A percentile compares a stretch with the other conserved stretches of the same genome.
phyloP scores from a whole-genome alignment of 2,113 vertebrate species.

The Coracopsis vasa region DNA sequence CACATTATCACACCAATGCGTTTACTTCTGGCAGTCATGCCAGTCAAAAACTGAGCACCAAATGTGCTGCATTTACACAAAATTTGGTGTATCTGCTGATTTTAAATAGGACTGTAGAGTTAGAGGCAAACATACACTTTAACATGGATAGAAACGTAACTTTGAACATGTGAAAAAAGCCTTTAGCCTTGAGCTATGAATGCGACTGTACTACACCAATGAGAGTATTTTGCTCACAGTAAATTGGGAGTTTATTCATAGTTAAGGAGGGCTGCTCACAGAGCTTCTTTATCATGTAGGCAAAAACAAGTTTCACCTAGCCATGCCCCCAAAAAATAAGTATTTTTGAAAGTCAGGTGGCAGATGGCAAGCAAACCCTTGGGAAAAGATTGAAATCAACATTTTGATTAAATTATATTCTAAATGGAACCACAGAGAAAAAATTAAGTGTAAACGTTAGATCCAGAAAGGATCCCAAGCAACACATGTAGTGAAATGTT shows the following conservation, averaged over 20 bases:
- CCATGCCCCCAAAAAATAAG: background rate
- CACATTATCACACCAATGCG: rapidly evolving
- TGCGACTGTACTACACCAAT: background rate
- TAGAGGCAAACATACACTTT: background rate
- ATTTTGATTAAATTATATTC: slow-evolving; percentile 27
- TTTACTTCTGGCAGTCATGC: background rate
- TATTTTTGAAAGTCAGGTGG: background rate
- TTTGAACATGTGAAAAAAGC: background rate
- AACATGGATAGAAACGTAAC: background rate
- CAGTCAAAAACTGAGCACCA: background rate
- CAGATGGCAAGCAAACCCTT: slow-evolving; percentile 26
- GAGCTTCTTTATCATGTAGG: background rate
- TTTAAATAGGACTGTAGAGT: background rate
- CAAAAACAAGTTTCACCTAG: background rate
- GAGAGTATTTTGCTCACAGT: background rate
- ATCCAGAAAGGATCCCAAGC: background rate
- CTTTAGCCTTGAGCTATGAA: background rate
- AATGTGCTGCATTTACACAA: background rate
- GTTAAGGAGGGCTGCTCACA: background rate
- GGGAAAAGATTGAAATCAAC: slow-evolving; percentile 40
- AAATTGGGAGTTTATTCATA: background rate
- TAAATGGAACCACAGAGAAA: slow-evolving; percentile 9
- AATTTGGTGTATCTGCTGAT: background rate
- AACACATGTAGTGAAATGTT: background rate
- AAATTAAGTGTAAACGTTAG: background rate